phyloP scores from a whole-genome alignment of 2,113 vertebrate genomes.

The Noctilio leporinus region DNA sequence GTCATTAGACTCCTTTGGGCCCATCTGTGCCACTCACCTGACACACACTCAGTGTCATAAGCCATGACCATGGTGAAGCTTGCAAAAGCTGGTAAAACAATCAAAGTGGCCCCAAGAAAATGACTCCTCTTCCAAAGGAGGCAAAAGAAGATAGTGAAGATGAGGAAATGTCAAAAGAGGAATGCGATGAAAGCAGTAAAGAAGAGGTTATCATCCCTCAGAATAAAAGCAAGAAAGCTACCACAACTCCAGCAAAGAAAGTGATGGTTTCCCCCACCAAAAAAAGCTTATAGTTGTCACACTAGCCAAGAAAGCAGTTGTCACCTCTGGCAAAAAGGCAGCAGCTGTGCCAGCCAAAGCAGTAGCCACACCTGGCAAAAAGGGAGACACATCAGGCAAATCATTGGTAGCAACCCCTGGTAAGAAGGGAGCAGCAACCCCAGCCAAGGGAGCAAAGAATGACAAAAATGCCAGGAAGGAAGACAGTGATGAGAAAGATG shows the following conservation, averaged over 20 bases:
- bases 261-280: constrained; percentile 40
- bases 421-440: constrained; percentile 70
- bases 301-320: constrained; percentile 69
- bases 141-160: too few relatives aligned
- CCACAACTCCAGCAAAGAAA: too few relatives aligned
- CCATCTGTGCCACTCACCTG: too few relatives aligned
- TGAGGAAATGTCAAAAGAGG: too few relatives aligned
- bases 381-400: constrained; percentile 74
- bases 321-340: constrained; percentile 75
- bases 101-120: too few relatives aligned
- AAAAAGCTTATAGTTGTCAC: constrained; percentile 50
- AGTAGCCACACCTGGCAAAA: constrained; percentile 74
- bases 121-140: too few relatives aligned
- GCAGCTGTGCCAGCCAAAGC: constrained; percentile 65
- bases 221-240: constrained; percentile 67
- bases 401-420: constrained; percentile 47
- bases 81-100: too few relatives aligned
- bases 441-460: constrained; percentile 81
- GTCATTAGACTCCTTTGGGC: too few relatives aligned
- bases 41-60: too few relatives aligned
- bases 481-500: too few relatives aligned
- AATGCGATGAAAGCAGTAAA: too few relatives aligned
- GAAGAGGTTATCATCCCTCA: constrained; percentile 69
- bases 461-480: constrained; percentile 84
- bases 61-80: too few relatives aligned